A percentile compares a stretch with the other conserved stretches of the same genome.
These are phyloP conservation scores for Hypothenemus hampei DNA, from an alignment of 1,140 invertebrate species.

Conservation along the genomic window DNA sequence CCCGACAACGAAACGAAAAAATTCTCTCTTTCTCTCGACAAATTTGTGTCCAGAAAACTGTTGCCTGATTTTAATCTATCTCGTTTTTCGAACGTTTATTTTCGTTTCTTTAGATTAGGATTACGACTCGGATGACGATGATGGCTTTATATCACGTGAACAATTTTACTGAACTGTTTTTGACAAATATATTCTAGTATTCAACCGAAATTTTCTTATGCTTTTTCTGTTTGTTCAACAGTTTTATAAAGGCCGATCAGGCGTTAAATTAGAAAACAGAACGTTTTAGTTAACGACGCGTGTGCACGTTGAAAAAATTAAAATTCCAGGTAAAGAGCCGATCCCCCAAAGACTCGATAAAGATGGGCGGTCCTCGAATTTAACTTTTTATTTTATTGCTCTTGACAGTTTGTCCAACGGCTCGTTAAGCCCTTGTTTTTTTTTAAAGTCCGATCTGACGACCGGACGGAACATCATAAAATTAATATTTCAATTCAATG, in stretches of 20 bases:
- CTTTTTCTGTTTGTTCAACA: too few species aligned
- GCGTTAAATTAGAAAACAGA: constrained; percentile 38
- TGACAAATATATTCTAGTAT: too few species aligned
- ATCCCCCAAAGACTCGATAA: constrained; percentile 17
- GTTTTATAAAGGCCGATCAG: constrained; percentile 29
- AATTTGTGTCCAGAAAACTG: constrained; percentile 35
- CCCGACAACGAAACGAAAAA: too few species aligned
- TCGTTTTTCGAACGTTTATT: constrained; percentile 14
- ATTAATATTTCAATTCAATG: too few species aligned
- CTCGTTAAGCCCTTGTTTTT: constrained; percentile 12
- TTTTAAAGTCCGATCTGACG: too few species aligned
- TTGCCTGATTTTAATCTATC: constrained; percentile 29
- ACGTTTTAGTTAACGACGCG: constrained; percentile 33
- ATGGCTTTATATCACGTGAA: constrained; percentile 6
- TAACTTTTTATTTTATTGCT: constrained; percentile 37
- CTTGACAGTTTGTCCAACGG: constrained; percentile 31
- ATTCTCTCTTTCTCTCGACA: constrained; percentile 39
- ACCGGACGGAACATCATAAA: too few species aligned
- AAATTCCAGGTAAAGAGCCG: constrained; percentile 35
- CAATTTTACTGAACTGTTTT: too few species aligned
- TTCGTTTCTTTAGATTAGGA: constrained; percentile 20
- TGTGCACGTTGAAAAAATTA: constrained; percentile 35
- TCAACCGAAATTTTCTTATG: too few species aligned
- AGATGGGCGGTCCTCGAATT: constrained; percentile 34
- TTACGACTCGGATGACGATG: not conserved